Base-by-base conservation (phyloP, 2,113 vertebrate genomes). In the Paracanthobrama guichenoti region DNA sequence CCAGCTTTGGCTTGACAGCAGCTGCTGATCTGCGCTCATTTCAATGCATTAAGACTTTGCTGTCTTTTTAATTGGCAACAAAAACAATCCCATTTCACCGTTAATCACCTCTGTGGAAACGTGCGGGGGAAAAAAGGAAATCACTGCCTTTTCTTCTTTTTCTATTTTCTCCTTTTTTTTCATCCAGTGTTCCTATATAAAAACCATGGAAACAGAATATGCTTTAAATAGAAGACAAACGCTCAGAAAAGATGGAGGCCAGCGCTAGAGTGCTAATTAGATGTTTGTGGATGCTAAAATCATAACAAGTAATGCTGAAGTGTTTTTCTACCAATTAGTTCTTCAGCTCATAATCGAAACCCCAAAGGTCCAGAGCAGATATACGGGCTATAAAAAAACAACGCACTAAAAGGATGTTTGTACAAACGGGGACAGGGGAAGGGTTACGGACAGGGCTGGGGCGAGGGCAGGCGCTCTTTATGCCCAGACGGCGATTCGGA, bases 31-130 rank as follows among this genome's bases (percentile, higher is more conserved):
- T 83, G 88, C 55, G 44, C 64, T 87, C 77, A 28, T 87, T 84
- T 74, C 81, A 31, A 81, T 73, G 86, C 88, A 83, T 86, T 87
- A 88, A 86, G 78, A 86, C 78, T 76, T 62, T 71, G 74, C 84
- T 82, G 78, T 77, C 66, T 79, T 86, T 85, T 86, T 89, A 89
- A 87, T 87, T 89, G 88, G 84, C 86, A 86, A 87, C 81, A 81
- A 84, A 86, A 87, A 86, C 86, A 84, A 89, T 82, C 84, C 50
- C 66, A 39, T 69, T 48, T 77, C 14, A 59, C 72, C 35, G 84
- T 84, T 89, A 87, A 89, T 89, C 88, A 83, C 55, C 84, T 87
- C 75, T 28, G 71, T 83, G 84, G 78, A 85, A 87, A 84, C 44
- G 28, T 44, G 80, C 26, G 26, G 44, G 7, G n/a, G 44, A 62